These are phyloP conservation scores for Notocelia uddmanniana DNA, from an alignment of 2,888 invertebrate genomes.

Conservation along the genomic window DNA sequence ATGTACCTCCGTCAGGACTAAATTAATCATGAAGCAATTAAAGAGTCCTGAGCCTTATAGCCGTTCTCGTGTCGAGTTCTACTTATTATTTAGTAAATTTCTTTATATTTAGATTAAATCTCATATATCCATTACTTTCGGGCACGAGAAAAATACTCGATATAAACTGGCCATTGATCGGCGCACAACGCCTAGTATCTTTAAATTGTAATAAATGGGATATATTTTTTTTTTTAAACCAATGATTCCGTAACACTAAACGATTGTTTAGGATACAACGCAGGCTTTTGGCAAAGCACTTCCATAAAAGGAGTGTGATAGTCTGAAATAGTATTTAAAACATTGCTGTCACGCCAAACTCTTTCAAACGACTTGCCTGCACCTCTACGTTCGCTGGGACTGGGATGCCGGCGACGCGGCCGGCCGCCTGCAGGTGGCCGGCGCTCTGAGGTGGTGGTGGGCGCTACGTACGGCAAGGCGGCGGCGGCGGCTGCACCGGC, in stretches of 20 bases:
- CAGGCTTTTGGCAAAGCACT: not conserved
- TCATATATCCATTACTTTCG: constrained; percentile 30
- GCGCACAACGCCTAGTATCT: constrained; percentile 33
- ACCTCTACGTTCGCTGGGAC: constrained; percentile 1
- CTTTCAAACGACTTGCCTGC: too few species aligned
- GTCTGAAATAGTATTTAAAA: too few species aligned
- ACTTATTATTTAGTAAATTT: constrained; percentile 14
- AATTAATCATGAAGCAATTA: constrained; percentile 25
- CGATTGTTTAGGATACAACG: constrained; percentile 8
- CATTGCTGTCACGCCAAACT: too few species aligned
- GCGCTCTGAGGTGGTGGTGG: not conserved
- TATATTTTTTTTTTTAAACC: constrained; percentile 25
- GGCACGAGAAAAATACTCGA: too few species aligned
- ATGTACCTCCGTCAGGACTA: constrained; percentile 28
- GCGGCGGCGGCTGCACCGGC: constrained; percentile 4
- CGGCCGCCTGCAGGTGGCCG: too few species aligned
- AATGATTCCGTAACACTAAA: constrained; percentile 22
- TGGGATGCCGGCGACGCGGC: not conserved
- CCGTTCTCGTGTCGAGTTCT: constrained; percentile 34
- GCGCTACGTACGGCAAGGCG: not conserved
- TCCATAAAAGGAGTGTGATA: constrained; percentile 7
- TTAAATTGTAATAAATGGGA: constrained; percentile 35
- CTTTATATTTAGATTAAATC: constrained; percentile 46
- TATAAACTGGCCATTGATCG: too few species aligned
- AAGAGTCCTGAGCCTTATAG: not conserved